Conservation (phyloP, 2,113 vertebrate species). For the Neogale vison region DNA sequence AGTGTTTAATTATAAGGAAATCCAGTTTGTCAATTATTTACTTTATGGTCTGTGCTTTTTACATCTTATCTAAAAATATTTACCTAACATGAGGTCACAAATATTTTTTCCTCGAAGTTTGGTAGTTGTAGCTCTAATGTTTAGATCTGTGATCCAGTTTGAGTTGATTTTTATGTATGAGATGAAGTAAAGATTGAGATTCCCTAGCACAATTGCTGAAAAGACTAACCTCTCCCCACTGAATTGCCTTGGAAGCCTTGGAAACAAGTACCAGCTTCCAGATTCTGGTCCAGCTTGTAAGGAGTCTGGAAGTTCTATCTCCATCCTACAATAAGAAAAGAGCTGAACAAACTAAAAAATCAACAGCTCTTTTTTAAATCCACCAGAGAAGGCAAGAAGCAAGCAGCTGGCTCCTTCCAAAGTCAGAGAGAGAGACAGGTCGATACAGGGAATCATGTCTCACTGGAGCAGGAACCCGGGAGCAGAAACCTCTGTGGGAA, state of each 20-base stretch:
- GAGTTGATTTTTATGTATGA: not conserved
- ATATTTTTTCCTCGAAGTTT: not conserved
- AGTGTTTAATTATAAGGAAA: not conserved
- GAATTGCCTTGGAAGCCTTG: not conserved
- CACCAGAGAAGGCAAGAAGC: not conserved
- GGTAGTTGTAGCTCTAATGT: not conserved
- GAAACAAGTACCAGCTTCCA: not conserved
- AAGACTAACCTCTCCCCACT: not conserved
- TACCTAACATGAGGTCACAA: not conserved
- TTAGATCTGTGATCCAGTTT: not conserved
- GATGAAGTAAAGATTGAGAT: not conserved
- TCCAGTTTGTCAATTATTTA: not conserved
- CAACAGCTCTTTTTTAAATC: too few relatives aligned
- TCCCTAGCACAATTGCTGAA: not conserved
- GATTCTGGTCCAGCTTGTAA: not conserved
- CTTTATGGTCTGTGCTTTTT: not conserved
- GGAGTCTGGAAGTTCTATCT: not conserved
- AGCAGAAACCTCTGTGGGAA: not conserved
- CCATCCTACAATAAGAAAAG: not conserved
- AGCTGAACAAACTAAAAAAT: not conserved
- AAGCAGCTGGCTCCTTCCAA: not conserved
- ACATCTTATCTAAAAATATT: not conserved
- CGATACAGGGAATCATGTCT: not conserved
- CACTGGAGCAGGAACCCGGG: not conserved
- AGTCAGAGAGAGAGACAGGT: not conserved